phyloP scores from a whole-genome alignment of 2,113 vertebrate species.

The Anhinga rufa region DNA sequence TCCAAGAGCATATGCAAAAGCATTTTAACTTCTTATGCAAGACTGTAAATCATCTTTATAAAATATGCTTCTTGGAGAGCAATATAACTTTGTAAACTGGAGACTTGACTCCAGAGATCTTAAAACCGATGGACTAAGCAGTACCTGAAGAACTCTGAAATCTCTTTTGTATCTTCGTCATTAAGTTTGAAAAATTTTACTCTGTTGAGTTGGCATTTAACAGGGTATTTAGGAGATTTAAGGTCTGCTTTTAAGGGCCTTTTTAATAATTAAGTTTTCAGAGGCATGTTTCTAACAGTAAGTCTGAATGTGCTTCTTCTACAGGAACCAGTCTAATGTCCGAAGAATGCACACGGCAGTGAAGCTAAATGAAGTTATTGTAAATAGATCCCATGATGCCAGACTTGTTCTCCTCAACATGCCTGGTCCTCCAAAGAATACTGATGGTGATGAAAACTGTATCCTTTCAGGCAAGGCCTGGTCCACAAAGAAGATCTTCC shows the following conservation, averaged over 20 bases:
- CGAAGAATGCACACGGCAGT: constrained; percentile 98
- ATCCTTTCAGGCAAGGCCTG: constrained; percentile 77
- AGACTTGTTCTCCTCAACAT: constrained; percentile 96
- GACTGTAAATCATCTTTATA: background rate
- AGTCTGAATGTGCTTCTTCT: background rate
- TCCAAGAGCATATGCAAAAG: background rate
- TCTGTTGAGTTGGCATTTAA: background rate
- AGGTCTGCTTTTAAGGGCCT: background rate
- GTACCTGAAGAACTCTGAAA: background rate
- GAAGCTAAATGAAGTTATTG: constrained; percentile 97
- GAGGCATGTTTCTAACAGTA: background rate
- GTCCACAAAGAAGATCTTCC: background rate
- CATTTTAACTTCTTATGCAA: background rate
- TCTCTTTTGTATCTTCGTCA: background rate
- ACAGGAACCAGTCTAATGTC: constrained; percentile 93
- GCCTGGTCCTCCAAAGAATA: constrained; percentile 95
- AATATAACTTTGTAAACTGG: background rate
- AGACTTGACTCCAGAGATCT: background rate
- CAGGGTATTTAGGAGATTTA: background rate
- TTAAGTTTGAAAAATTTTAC: background rate
- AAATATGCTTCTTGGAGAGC: background rate
- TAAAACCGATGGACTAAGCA: background rate
- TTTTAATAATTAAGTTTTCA: background rate
- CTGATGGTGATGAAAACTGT: constrained; percentile 97
- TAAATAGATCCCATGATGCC: constrained; percentile 94